Percentiles rank a stretch among this genome's conserved stretches.
Evolutionary conservation across 2,888 invertebrate genomes (phyloP).

Genomic region (Homarus gammarus): DNA sequence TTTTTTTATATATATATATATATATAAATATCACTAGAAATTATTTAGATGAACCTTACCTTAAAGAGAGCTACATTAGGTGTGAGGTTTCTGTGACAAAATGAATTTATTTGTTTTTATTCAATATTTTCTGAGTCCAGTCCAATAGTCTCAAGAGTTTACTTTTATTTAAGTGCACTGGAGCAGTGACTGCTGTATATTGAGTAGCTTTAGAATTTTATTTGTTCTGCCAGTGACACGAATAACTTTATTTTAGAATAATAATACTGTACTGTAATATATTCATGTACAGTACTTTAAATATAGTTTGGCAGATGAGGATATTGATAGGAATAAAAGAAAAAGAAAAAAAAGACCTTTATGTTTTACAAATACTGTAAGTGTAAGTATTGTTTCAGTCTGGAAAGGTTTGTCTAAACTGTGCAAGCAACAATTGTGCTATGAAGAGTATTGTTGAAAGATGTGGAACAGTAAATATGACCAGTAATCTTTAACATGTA

Average conservation of each 20-base stretch:
- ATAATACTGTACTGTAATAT: not conserved
- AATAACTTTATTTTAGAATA: not conserved
- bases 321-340: not conserved
- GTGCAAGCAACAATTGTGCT: not conserved
- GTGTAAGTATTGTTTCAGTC: not conserved
- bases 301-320: not conserved
- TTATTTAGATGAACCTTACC: no score
- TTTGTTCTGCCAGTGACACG: not conserved
- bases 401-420: slow-evolving; percentile 10
- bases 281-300: no score
- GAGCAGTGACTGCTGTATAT: not conserved
- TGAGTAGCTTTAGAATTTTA: not conserved
- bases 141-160: not conserved
- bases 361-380: not conserved
- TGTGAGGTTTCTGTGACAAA: no score
- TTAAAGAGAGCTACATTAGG: no score
- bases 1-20: not conserved
- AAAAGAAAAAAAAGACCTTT: no score
- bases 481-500: not conserved
- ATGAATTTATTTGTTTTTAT: no score
- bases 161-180: not conserved
- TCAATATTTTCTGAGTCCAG: no score
- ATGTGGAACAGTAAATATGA: not conserved
- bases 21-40: no score
- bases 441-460: not conserved